Percentiles rank a stretch among this genome's conserved stretches.
Conservation (phyloP, 2,888 invertebrate genomes). For the Chrysomela aeneicollis region DNA sequence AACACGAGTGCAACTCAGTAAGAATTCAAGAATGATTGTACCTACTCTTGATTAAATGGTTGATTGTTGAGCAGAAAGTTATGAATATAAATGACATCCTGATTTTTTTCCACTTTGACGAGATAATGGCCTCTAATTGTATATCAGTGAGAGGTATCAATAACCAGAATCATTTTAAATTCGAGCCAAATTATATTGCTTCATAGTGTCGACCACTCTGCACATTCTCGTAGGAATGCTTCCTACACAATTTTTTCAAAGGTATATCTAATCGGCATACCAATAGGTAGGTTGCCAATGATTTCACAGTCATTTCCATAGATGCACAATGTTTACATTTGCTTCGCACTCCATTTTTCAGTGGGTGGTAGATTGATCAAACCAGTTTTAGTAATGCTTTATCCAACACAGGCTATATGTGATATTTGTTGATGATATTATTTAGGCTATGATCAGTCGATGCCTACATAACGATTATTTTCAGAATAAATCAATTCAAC, state of each 20-base stretch:
- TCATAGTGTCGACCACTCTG: background rate
- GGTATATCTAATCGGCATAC: constrained; percentile 9
- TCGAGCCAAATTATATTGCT: background rate
- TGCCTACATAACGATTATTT: background rate
- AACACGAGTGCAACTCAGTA: too few species aligned
- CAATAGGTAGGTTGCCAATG: constrained; percentile 15
- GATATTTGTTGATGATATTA: background rate
- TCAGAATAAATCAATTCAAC: background rate
- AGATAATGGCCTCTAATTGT: too few species aligned
- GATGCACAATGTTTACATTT: background rate
- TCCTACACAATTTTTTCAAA: background rate
- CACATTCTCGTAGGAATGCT: background rate
- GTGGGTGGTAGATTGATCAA: background rate
- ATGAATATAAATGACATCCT: too few species aligned
- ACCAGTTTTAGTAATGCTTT: constrained; percentile 11
- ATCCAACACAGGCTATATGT: background rate
- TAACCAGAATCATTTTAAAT: too few species aligned
- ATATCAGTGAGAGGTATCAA: too few species aligned
- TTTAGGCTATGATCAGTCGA: background rate
- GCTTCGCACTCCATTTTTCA: background rate
- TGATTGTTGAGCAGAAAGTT: too few species aligned
- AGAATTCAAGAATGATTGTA: too few species aligned
- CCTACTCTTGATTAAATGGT: too few species aligned
- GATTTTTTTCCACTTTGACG: too few species aligned
- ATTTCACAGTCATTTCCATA: constrained; percentile 12